Evolutionary conservation across 1,140 invertebrate species (phyloP).

Genomic region (Ceratina calcarata): DNA sequence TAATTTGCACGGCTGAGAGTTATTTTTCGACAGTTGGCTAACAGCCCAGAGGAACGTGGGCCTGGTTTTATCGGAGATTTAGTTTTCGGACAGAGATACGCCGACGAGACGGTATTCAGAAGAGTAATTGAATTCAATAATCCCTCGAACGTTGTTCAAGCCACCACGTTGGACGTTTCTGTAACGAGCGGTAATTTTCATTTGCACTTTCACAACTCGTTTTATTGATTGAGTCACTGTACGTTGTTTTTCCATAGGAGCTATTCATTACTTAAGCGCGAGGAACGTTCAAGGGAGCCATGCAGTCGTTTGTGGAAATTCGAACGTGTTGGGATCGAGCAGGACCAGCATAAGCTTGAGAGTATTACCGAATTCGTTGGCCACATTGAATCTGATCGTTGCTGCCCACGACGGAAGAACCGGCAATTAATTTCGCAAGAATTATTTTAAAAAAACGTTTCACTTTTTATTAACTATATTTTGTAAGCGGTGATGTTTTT

Average conservation of each 20-base stretch:
- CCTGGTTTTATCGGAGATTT: slow-evolving; percentile 73
- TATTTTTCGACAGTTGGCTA: slow-evolving; percentile 33
- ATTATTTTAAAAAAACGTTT: too few species aligned
- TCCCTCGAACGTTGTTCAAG: slow-evolving; percentile 65
- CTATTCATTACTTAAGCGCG: slow-evolving; percentile 70
- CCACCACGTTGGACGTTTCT: slow-evolving; percentile 49
- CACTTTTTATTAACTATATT: too few species aligned
- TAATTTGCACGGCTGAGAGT: background rate
- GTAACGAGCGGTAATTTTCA: slow-evolving; percentile 62
- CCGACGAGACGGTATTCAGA: slow-evolving; percentile 72
- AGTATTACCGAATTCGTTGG: slow-evolving; percentile 67
- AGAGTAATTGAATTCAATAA: slow-evolving; percentile 69
- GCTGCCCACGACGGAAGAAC: too few species aligned
- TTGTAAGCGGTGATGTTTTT: too few species aligned
- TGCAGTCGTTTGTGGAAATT: slow-evolving; percentile 72
- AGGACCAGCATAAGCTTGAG: slow-evolving; percentile 68
- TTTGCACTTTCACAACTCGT: background rate
- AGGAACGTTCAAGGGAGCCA: slow-evolving; percentile 71
- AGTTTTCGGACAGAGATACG: slow-evolving; percentile 62
- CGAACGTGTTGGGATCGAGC: slow-evolving; percentile 67
- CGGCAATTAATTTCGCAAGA: too few species aligned
- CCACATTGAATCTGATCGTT: slow-evolving; percentile 65
- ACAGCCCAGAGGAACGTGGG: slow-evolving; percentile 42
- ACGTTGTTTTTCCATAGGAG: slow-evolving; percentile 58
- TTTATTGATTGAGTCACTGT: too few species aligned